Evolutionary conservation across 2,113 vertebrate genomes (phyloP).

Genomic region (Fulica atra): DNA sequence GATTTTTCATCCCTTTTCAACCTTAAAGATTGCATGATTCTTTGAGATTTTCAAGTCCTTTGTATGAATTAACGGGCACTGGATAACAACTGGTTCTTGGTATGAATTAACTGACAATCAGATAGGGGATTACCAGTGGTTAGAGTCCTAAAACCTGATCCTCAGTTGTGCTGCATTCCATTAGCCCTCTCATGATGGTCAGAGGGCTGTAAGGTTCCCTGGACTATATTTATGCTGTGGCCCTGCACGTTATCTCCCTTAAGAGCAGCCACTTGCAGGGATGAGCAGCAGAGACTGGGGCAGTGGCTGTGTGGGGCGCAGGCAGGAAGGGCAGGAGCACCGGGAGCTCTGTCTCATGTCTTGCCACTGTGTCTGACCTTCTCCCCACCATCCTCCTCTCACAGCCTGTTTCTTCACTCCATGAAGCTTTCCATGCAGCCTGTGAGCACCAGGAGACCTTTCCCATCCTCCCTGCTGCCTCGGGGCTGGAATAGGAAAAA

Average conservation of each 20-base stretch:
- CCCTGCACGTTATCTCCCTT: accelerated
- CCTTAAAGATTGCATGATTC: too few relatives aligned
- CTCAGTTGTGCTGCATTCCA: not conserved
- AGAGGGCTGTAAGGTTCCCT: not conserved
- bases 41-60: not conserved
- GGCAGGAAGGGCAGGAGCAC: not conserved
- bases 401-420: not conserved
- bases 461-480: not conserved
- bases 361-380: not conserved
- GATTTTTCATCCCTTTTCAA: too few relatives aligned
- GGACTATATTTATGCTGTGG: not conserved
- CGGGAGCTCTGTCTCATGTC: not conserved
- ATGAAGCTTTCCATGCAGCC: not conserved
- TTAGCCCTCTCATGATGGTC: not conserved
- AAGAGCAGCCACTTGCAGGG: accelerated
- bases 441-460: not conserved
- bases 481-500: not conserved
- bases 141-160: not conserved
- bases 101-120: not conserved
- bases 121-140: not conserved
- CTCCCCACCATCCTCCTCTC: not conserved
- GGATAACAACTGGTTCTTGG: too few relatives aligned
- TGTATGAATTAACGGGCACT: not conserved
- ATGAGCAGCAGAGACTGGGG: not conserved
- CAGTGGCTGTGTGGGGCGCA: not conserved